phyloP scores from a whole-genome alignment of 35 echinoderm and acorn worm species.

The Anneissia japonica region DNA sequence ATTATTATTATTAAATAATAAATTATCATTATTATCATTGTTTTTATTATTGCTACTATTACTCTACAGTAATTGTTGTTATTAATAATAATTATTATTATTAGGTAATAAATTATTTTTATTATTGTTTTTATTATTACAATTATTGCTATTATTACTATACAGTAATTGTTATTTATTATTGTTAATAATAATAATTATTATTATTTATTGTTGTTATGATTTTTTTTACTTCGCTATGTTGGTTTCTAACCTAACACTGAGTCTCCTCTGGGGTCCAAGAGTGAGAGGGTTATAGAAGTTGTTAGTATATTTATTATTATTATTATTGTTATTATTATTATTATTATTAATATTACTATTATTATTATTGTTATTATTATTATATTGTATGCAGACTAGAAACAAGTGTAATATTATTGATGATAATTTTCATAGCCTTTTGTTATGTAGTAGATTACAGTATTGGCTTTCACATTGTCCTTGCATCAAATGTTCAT shows the following conservation, averaged over 20 bases:
- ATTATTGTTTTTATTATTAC: slow-evolving; percentile 2
- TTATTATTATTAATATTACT: neutral
- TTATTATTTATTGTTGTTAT: neutral
- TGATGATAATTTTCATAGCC: too few relatives aligned
- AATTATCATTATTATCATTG: neutral
- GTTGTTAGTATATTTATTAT: too few relatives aligned
- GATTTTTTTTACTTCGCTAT: neutral
- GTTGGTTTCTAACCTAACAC: too few relatives aligned
- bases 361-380: too few relatives aligned
- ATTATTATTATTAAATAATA: neutral
- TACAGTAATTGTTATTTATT: neutral
- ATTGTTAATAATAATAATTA: neutral
- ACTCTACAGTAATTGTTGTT: too few relatives aligned
- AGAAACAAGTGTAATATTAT: too few relatives aligned
- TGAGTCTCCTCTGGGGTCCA: too few relatives aligned
- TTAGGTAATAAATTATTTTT: neutral
- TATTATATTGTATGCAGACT: too few relatives aligned
- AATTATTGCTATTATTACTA: slow-evolving; percentile 7
- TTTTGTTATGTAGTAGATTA: too few relatives aligned
- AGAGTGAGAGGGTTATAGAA: too few relatives aligned
- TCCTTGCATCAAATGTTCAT: too few relatives aligned
- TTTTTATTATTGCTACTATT: slow-evolving; percentile 11
- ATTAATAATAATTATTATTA: neutral
- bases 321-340: neutral
- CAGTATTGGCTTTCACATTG: too few relatives aligned